A percentile compares a stretch with the other conserved stretches of the same genome.
These are phyloP conservation scores for Triplophysa rosa DNA, from an alignment of 2,113 vertebrate species.

Conservation along the genomic window DNA sequence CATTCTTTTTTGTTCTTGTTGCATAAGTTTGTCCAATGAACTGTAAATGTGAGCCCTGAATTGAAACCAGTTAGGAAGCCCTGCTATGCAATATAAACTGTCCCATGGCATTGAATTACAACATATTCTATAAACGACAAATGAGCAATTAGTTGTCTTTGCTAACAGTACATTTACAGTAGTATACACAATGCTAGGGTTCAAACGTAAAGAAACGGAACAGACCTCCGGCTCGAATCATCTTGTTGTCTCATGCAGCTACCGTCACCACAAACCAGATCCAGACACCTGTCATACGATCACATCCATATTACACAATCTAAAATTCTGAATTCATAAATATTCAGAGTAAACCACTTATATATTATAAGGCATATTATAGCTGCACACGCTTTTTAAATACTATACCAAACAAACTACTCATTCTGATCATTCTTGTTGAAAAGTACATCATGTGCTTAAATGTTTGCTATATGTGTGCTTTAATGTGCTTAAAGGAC, in stretches of 20 bases:
- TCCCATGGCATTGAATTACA: background rate
- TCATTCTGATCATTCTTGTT: too few species aligned
- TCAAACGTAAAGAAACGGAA: background rate
- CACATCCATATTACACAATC: background rate
- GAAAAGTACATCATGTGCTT: too few species aligned
- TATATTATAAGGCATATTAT: too few species aligned
- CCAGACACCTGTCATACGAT: slow-evolving; percentile 8
- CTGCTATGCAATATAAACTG: background rate
- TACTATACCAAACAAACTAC: too few species aligned
- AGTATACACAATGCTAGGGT: background rate
- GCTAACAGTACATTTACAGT: background rate
- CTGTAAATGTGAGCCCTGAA: background rate
- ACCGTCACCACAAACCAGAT: slow-evolving; percentile 30
- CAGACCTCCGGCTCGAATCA: slow-evolving; percentile 64
- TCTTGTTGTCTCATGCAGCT: slow-evolving; percentile 33
- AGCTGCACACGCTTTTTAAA: too few species aligned
- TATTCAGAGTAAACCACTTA: background rate
- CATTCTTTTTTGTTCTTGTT: too few species aligned
- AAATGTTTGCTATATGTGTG: too few species aligned
- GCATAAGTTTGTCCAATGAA: too few species aligned
- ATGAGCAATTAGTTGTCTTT: background rate
- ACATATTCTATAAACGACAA: background rate
- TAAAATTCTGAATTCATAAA: background rate
- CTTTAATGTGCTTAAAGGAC: too few species aligned
- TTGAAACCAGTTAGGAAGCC: background rate